Evolutionary conservation across 2,113 vertebrate species (phyloP).

Genomic region (Hypanus sabinus): DNA sequence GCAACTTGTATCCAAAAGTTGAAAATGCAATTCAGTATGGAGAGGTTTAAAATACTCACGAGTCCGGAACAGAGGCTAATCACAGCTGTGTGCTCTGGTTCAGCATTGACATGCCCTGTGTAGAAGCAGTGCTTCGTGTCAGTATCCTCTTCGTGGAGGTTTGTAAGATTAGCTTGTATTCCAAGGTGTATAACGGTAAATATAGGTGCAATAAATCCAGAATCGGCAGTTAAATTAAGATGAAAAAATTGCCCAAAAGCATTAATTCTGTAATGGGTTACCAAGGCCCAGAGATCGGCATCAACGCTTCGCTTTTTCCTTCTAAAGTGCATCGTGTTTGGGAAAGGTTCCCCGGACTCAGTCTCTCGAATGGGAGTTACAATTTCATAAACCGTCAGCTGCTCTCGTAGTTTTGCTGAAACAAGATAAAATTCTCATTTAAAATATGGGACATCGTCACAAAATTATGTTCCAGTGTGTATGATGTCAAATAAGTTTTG

Average conservation of each 20-base stretch:
- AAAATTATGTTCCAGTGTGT: background rate
- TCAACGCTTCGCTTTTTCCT: slow-evolving; percentile 76
- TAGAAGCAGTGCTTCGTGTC: slow-evolving; percentile 94
- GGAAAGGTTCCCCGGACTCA: slow-evolving; percentile 78
- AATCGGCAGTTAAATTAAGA: slow-evolving; percentile 84
- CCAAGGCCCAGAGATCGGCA: slow-evolving; percentile 67
- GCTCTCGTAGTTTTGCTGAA: slow-evolving; percentile 65
- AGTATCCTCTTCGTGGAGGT: slow-evolving; percentile 64
- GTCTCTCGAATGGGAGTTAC: slow-evolving; percentile 81
- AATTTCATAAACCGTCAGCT: slow-evolving; percentile 77
- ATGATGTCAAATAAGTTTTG: background rate
- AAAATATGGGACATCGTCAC: background rate
- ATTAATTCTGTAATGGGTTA: slow-evolving; percentile 78
- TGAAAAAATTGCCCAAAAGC: slow-evolving; percentile 86
- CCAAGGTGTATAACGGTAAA: slow-evolving; percentile 87
- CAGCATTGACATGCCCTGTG: slow-evolving; percentile 84
- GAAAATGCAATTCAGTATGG: background rate
- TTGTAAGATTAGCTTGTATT: slow-evolving; percentile 63
- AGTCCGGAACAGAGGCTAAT: slow-evolving; percentile 96
- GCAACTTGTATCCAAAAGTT: background rate
- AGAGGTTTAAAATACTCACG: slow-evolving; percentile 65
- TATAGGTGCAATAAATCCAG: slow-evolving; percentile 88
- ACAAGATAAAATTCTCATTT: slow-evolving; percentile 38
- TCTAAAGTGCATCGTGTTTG: slow-evolving; percentile 80
- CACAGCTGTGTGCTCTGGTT: slow-evolving; percentile 77